A percentile compares a stretch with the other conserved stretches of the same genome.
Conservation (phyloP, 64 coral and sea anemone species). For the Dendrophyllia cribrosa region DNA sequence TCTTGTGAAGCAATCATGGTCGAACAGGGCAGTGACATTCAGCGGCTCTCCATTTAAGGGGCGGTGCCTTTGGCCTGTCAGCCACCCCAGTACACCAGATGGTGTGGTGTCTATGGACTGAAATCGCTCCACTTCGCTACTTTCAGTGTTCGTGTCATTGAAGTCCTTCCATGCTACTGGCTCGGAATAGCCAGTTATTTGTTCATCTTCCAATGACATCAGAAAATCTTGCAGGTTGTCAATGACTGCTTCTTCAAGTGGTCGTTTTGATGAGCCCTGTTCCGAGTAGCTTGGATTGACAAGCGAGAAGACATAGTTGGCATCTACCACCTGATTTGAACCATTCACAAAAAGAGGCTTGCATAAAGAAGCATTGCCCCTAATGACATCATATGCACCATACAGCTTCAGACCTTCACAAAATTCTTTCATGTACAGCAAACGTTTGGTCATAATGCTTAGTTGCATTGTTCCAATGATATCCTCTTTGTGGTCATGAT, state of each 20-base stretch:
- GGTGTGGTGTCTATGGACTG: not conserved
- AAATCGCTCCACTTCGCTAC: conserved; percentile 6
- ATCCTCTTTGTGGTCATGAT: too few species aligned
- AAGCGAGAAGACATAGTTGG: too few species aligned
- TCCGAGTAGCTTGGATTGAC: too few species aligned
- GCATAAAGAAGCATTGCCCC: too few species aligned
- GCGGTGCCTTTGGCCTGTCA: conserved; percentile 57
- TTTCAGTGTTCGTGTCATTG: conserved; percentile 32
- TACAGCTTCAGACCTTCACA: too few species aligned
- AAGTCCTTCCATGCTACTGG: conserved; percentile 51
- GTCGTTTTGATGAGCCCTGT: too few species aligned
- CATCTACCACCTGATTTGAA: too few species aligned
- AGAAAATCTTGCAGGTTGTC: conserved; percentile 68
- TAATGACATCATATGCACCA: too few species aligned
- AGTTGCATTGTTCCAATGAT: too few species aligned
- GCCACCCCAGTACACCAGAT: conserved; percentile 54
- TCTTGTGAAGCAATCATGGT: conserved; percentile 57
- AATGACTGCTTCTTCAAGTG: conserved; percentile 45
- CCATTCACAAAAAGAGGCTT: too few species aligned
- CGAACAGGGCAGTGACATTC: conserved; percentile 25
- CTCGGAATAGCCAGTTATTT: conserved; percentile 46
- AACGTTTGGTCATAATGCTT: too few species aligned
- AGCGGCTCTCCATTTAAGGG: conserved; percentile 47
- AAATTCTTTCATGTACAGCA: too few species aligned
- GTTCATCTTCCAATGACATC: conserved; percentile 58